Evolutionary conservation across 2,113 vertebrate species (phyloP).

Genomic region (Phalacrocorax brasilianus): DNA sequence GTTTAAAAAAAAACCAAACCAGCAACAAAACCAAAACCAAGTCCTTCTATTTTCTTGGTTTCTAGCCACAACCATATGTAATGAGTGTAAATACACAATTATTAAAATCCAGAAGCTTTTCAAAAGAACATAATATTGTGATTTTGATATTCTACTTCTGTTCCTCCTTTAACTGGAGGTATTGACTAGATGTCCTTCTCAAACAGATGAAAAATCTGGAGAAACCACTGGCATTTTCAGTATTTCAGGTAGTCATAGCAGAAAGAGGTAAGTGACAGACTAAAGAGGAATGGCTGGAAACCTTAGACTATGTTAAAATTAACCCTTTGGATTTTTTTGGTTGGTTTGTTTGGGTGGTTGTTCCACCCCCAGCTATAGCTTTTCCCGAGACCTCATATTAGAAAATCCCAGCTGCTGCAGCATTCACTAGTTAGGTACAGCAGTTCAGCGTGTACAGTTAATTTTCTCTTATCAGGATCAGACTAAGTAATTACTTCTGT

Average conservation of each 20-base stretch:
- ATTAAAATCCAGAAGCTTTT: neutral
- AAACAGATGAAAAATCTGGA: neutral
- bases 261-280: neutral
- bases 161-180: neutral
- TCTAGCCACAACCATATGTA: neutral
- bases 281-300: neutral
- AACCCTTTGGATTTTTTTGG: neutral
- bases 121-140: neutral
- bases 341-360: no score
- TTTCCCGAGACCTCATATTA: neutral
- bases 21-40: no score
- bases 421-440: neutral
- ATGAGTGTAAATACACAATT: neutral
- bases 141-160: neutral
- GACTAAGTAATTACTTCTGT: neutral
- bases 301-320: neutral
- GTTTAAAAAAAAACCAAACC: neutral
- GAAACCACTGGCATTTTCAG: neutral
- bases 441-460: neutral
- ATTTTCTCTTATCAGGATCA: conserved; percentile 13
- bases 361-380: no score
- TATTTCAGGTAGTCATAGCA: neutral
- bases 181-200: neutral
- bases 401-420: neutral
- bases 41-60: neutral